These are phyloP conservation scores for Dicranocentrus wangi DNA, from an alignment of 2,888 invertebrate genomes.

Conservation along the genomic window DNA sequence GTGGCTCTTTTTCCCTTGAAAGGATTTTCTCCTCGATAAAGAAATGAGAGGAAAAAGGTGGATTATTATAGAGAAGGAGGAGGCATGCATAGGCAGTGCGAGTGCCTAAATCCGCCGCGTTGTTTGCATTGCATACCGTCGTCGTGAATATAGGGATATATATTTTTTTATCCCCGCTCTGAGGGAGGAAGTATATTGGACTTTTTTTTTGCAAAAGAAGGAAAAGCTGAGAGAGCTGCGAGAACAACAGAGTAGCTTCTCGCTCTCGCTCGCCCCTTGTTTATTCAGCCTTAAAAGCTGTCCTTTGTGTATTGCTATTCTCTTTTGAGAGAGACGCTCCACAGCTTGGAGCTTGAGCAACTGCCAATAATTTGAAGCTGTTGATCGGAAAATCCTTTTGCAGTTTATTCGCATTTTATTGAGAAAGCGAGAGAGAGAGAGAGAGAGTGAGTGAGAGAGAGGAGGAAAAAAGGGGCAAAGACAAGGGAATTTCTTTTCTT, in stretches of 20 bases:
- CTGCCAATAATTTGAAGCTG: slow-evolving; percentile 60
- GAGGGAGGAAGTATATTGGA: too few species aligned
- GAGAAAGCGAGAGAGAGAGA: slow-evolving; percentile 13
- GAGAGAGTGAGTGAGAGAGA: slow-evolving; percentile 15
- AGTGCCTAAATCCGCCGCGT: neutral
- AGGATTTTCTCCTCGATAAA: neutral
- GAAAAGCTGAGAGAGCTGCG: too few species aligned
- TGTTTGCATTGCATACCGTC: slow-evolving; percentile 26
- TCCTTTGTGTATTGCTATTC: neutral
- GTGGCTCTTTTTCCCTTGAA: slow-evolving; percentile 12
- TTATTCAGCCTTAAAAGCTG: too few species aligned
- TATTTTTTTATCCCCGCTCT: too few species aligned
- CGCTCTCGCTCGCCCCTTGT: too few species aligned
- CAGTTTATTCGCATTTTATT: slow-evolving; percentile 57
- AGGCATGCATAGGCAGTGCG: neutral
- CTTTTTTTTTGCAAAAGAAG: too few species aligned
- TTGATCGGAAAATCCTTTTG: slow-evolving; percentile 60
- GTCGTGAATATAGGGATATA: too few species aligned
- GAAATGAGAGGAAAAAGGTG: slow-evolving; percentile 17
- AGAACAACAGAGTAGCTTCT: too few species aligned
- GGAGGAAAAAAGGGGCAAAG: too few species aligned
- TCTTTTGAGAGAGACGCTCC: slow-evolving; percentile 8
- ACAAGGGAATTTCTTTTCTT: slow-evolving; percentile 35
- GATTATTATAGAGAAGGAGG: slow-evolving; percentile 16
- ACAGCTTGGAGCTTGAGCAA: slow-evolving; percentile 46